Evolutionary conservation across 1,140 invertebrate species (phyloP), one percentile per base, ranked within the genome.

Genomic region (Penaeus vannamei): DNA sequence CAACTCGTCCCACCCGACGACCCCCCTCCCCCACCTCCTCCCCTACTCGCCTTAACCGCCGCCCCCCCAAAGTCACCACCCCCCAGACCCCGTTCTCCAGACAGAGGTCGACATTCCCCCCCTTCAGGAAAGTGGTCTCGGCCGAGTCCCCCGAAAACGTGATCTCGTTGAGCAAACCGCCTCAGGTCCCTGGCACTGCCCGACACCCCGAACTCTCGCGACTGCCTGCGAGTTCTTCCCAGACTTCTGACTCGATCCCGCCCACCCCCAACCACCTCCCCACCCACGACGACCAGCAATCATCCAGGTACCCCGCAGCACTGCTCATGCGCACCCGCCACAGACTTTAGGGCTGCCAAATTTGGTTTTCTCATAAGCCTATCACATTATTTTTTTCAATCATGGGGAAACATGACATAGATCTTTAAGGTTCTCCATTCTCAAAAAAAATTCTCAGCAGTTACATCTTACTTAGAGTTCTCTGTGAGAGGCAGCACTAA

Each of bases 121-220:
- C 53, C 53, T 53, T 53, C 53, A 53, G 62, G 22, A 77, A 76
- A 53, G 20, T 23, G 12, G n/a, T 29, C 29, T 53, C 87, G n/a
- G 7, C 62, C 22, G 82, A n/a, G 8, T 61, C 53, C 23, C 87
- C 87, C 53, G 12, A 53, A 53, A 53, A 53, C 53, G 53, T 53
- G 53, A 53, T 53, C 53, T 53, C 53, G 53, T 53, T 53, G 14
- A 12, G 66, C 22, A 83, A 46, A 66, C 59, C 86, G 20, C 89
- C 89, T 14, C 88, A 90, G 62, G 83, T 91, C 26, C 91, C 88
- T 22, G 91, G 89, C 36, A 91, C 91, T 26, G 91, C 83, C 8
- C 60, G 77, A 46, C 89, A 91, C 59, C 89, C 91, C 23, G 91
- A 91, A 61, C 72, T 91, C 8, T 91, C 91, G 4, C 66, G 85